Evolutionary conservation across 2,888 invertebrate genomes (phyloP).

Genomic region (Elegia similella): DNA sequence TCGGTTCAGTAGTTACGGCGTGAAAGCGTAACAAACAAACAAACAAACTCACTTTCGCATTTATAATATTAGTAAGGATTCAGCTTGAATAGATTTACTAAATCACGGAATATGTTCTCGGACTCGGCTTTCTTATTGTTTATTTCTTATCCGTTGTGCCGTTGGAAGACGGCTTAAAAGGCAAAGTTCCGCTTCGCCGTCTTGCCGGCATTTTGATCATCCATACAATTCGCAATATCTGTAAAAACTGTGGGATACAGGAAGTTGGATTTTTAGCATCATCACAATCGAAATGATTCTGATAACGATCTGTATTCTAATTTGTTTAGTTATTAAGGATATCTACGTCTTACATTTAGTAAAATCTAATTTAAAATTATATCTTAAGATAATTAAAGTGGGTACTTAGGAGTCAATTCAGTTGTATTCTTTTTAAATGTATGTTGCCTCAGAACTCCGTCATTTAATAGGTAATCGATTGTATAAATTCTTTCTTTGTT

Average conservation of each 20-base stretch:
- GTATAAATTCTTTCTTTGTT: no score
- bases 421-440: no score
- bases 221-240: constrained; percentile 10
- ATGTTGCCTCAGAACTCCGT: no score
- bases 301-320: background rate
- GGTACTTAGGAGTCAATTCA: no score
- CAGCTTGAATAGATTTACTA: background rate
- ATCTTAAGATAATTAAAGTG: no score
- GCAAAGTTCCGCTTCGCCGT: background rate
- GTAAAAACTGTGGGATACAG: constrained; percentile 13
- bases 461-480: no score
- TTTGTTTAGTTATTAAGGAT: background rate
- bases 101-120: background rate
- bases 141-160: background rate
- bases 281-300: background rate
- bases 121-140: background rate
- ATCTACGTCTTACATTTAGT: no score
- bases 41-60: no score
- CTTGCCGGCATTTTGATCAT: background rate
- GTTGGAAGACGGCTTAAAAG: constrained; percentile 4
- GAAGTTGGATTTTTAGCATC: constrained; percentile 1
- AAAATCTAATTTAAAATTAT: background rate
- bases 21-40: no score
- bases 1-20: no score
- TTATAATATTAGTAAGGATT: background rate